Base-by-base conservation (phyloP, 2,888 invertebrate genomes). In the Lypha dubia region DNA sequence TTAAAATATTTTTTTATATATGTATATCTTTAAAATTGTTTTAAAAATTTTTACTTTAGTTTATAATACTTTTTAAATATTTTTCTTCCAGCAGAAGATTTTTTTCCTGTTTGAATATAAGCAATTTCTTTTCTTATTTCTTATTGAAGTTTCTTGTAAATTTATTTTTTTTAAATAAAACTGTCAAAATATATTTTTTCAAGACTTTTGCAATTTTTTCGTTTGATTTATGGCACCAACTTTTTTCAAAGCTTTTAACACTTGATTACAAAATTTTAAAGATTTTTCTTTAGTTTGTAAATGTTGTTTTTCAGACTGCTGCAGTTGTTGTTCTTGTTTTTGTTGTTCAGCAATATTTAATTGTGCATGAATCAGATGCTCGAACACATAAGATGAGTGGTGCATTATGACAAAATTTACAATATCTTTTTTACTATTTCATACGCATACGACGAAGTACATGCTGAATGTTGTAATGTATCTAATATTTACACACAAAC, bases 361-460 rank as follows among this genome's bases (percentile, higher is more conserved):
- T 88, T 90, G 89, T 88, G 89, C 90, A 86, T 87, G 88, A 87
- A 90, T 89, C 74, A 92, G 89, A 89, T 92, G 90, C 88, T 92
- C 91, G 81, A 90, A 90, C 67, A 92, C 88, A 88, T 91, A 92
- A 87, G 90, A 90, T 86, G 92, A 91, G 90, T 91, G 91, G 90
- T 91, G 91, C 92, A 92, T 92, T 88, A 89, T 91, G 85, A 80
- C 80, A 74, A 83, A 76, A 67, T 79, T 67, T 68, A 51, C 17
- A 63, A 67, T 49, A 53, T 38, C 5, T 53, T 73, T 68, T 49
- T 68, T 49, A 49, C 41, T 65, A 76, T 79, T 84, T 82, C 79
- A 79, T 84, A 84, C 75, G 80, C 83, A 84, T 84, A 86, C 83
- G 86, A 85, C 84, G 84, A 84, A 83, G 85, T 86, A 79, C 80